Evolutionary conservation across 2,888 invertebrate species (phyloP).

Genomic region (Gerris lacustris): DNA sequence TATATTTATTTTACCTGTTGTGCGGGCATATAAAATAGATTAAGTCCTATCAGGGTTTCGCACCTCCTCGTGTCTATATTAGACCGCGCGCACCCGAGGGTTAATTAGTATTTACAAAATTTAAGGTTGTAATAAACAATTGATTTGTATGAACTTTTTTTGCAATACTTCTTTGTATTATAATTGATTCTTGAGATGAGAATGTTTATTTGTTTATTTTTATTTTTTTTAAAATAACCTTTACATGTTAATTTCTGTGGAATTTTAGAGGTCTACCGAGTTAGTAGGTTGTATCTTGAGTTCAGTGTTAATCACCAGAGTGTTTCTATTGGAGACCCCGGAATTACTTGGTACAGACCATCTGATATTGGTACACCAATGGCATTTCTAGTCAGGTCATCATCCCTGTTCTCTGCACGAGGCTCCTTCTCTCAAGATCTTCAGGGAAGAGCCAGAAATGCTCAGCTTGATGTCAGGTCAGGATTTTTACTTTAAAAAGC

Average conservation of each 20-base stretch:
- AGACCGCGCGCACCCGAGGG: no score
- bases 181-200: no score
- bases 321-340: constrained; percentile 43
- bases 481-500: neutral
- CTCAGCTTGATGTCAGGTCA: constrained; percentile 50
- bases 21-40: no score
- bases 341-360: constrained; percentile 43
- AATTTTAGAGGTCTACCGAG: constrained; percentile 44
- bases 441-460: constrained; percentile 45
- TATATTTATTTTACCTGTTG: no score
- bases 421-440: constrained; percentile 54
- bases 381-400: constrained; percentile 43
- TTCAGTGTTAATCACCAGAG: constrained; percentile 43
- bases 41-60: no score
- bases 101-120: no score
- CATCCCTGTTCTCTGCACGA: constrained; percentile 49
- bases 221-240: no score
- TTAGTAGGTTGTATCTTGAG: constrained; percentile 40
- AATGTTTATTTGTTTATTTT: no score
- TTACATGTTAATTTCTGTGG: neutral
- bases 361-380: constrained; percentile 51
- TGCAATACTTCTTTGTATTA: no score
- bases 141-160: no score
- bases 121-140: no score
- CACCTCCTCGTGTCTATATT: no score